Evolutionary conservation across 1,140 invertebrate species (phyloP).

Genomic region (Asbolus verrucosus): DNA sequence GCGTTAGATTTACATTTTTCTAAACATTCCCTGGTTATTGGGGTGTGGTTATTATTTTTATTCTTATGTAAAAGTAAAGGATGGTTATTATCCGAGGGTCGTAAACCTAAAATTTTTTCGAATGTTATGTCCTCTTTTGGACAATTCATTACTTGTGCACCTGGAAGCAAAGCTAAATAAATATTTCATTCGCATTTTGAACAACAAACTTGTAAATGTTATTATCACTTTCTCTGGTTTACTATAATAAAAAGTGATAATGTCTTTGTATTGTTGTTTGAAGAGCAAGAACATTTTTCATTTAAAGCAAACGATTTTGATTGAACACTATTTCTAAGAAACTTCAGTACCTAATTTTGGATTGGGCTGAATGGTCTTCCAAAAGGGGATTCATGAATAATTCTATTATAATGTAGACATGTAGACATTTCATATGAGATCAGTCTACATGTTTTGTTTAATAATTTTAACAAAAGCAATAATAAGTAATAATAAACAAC

Average conservation of each 20-base stretch:
- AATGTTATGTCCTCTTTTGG: slow-evolving; percentile 55
- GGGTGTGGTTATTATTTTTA: slow-evolving; percentile 57
- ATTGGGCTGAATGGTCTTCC: background rate
- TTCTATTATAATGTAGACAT: slow-evolving; percentile 2
- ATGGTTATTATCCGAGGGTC: slow-evolving; percentile 46
- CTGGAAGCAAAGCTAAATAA: too few species aligned
- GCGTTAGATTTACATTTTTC: slow-evolving; percentile 64
- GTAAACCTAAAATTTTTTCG: slow-evolving; percentile 61
- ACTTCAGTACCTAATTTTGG: too few species aligned
- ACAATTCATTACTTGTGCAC: slow-evolving; percentile 53
- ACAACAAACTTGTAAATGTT: too few species aligned
- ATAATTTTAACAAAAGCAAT: background rate
- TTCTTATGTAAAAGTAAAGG: slow-evolving; percentile 52
- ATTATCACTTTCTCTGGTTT: too few species aligned
- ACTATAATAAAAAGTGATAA: too few species aligned
- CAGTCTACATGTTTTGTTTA: slow-evolving; percentile 15
- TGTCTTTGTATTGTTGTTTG: too few species aligned
- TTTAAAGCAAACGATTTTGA: too few species aligned
- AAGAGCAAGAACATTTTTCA: too few species aligned
- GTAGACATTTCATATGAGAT: slow-evolving; percentile 14
- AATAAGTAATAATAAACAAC: too few species aligned
- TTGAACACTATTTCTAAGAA: too few species aligned
- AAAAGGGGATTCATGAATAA: slow-evolving; percentile 32
- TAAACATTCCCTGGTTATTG: slow-evolving; percentile 69
- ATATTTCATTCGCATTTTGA: too few species aligned